phyloP scores from a whole-genome alignment of 2,888 invertebrate genomes.

The Nymphalis urticae region DNA sequence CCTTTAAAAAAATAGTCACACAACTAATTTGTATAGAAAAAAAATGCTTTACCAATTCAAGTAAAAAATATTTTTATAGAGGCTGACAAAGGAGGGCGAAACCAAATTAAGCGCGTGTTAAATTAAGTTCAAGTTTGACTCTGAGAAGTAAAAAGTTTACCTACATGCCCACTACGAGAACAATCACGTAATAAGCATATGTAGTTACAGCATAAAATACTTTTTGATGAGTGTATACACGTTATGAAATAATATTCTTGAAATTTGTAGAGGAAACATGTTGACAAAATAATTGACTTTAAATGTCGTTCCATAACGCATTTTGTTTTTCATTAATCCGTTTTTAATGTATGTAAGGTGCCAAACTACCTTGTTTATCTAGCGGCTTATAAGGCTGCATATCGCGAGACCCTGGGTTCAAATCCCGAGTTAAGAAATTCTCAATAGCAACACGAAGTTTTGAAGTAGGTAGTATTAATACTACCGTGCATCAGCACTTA shows the following conservation, averaged over 20 bases:
- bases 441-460: too few species aligned
- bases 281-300: neutral
- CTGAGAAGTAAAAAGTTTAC: conserved; percentile 20
- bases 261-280: neutral
- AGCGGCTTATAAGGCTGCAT: too few species aligned
- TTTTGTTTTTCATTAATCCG: too few species aligned
- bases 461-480: too few species aligned
- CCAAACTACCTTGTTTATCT: too few species aligned
- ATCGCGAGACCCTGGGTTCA: too few species aligned
- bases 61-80: conserved; percentile 10
- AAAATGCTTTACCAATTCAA: conserved; percentile 1
- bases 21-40: conserved; percentile 15
- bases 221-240: conserved; percentile 11
- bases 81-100: conserved; percentile 16
- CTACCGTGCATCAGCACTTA: too few species aligned
- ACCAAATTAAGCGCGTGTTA: conserved; percentile 23
- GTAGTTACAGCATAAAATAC: conserved; percentile 16
- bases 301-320: too few species aligned
- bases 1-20: conserved; percentile 5
- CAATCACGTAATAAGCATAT: conserved; percentile 27
- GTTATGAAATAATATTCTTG: conserved; percentile 13
- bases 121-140: conserved; percentile 27
- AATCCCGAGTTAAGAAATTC: too few species aligned
- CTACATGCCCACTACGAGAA: conserved; percentile 15
- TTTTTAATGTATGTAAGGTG: too few species aligned